These are phyloP conservation scores for Drosophila kurseongensis DNA, from an alignment of 1,140 invertebrate genomes.

Conservation along the genomic window DNA sequence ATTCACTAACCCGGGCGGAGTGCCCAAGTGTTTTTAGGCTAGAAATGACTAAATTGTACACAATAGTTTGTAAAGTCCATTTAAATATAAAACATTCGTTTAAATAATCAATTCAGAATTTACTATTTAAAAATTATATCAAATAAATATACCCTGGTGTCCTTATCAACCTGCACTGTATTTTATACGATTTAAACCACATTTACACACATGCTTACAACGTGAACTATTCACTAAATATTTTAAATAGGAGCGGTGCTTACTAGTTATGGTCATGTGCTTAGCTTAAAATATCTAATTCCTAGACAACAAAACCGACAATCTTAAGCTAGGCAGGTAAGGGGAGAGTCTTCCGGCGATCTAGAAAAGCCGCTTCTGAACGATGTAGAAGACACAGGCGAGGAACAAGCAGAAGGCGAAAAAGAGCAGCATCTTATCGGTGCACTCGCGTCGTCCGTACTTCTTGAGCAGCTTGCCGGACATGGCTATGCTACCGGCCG, in stretches of 20 bases:
- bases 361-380: conserved; percentile 94
- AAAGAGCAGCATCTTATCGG: conserved; percentile 96
- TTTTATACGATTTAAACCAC: conserved; percentile 15
- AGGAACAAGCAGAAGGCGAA: conserved; percentile 97
- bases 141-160: conserved; percentile 24
- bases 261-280: conserved; percentile 26
- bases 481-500: conserved; percentile 93
- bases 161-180: conserved; percentile 46
- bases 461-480: conserved; percentile 96
- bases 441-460: conserved; percentile 96
- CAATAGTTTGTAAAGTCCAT: no score
- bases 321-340: conserved; percentile 18
- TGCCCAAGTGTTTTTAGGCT: conserved; percentile 50
- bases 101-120: no score
- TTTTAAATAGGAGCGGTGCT: conserved; percentile 36
- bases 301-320: conserved; percentile 14
- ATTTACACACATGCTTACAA: conserved; percentile 1
- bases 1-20: conserved; percentile 63
- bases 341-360: not conserved
- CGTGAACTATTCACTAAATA: conserved; percentile 39
- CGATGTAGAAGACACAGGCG: conserved; percentile 95
- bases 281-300: conserved; percentile 27
- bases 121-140: no score
- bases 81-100: no score
- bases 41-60: no score